Conservation (phyloP, 2,113 vertebrate species). For the Eubucco bourcierii region DNA sequence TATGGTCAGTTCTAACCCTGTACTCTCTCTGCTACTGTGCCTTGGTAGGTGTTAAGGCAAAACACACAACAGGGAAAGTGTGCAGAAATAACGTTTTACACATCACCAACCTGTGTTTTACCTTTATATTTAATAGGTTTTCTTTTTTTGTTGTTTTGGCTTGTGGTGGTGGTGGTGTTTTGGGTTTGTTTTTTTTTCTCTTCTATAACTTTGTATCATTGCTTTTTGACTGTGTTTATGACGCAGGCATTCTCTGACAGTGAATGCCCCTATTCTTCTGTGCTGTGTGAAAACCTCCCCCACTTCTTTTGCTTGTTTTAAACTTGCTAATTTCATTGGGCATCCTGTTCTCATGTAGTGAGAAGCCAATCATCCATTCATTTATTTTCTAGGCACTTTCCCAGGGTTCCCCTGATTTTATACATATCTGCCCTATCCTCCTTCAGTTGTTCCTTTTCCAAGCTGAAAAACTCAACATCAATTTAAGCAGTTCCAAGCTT, state of each 20-base stretch:
- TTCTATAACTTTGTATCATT: background rate
- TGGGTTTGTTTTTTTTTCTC: background rate
- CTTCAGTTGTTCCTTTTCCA: conserved; percentile 39
- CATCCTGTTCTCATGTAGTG: conserved; percentile 1
- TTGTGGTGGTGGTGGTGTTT: background rate
- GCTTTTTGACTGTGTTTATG: background rate
- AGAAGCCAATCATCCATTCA: conserved; percentile 48
- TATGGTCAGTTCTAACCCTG: background rate
- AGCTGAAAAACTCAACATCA: conserved; percentile 22
- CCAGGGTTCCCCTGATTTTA: conserved; percentile 40
- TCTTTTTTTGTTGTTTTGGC: background rate
- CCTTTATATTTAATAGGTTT: background rate
- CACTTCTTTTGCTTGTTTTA: background rate
- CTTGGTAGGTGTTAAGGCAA: background rate
- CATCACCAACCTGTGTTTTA: background rate
- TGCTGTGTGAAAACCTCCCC: rapidly evolving
- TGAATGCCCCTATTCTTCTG: background rate
- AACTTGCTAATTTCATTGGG: conserved; percentile 7
- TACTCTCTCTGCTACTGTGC: background rate
- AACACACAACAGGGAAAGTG: background rate
- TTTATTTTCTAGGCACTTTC: conserved; percentile 52
- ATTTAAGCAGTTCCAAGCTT: conserved; percentile 47
- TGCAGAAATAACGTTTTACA: background rate
- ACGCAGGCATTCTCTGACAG: background rate
- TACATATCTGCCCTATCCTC: conserved; percentile 28